Percentiles rank a stretch among this genome's conserved stretches.
phyloP scores from a whole-genome alignment of 2,113 vertebrate species.

The Onychostruthus taczanowskii region DNA sequence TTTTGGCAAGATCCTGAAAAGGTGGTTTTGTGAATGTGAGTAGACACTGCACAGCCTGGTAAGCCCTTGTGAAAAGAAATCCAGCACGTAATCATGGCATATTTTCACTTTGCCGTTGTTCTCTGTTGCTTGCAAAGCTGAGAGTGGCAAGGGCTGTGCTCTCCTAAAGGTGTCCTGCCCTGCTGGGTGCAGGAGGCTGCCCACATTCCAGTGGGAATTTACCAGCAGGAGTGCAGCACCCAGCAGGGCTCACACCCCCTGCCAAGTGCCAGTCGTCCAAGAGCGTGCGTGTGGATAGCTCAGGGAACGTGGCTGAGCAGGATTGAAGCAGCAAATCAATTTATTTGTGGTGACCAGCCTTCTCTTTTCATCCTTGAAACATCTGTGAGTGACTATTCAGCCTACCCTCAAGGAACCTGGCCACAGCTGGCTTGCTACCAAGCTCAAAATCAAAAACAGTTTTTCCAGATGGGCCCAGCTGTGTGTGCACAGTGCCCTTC shows the following conservation, averaged over 20 bases:
- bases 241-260: neutral
- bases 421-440: slow-evolving; percentile 13
- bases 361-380: neutral
- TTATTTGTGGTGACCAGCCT: neutral
- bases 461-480: slow-evolving; percentile 26
- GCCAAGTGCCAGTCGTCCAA: neutral
- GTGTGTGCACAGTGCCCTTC: neutral
- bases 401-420: neutral
- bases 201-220: neutral
- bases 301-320: neutral
- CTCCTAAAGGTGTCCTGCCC: neutral
- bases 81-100: accelerated
- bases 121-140: neutral
- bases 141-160: neutral
- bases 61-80: neutral
- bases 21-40: neutral
- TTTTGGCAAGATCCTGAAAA: neutral
- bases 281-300: accelerated
- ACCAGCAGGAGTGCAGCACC: neutral
- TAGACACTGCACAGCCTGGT: neutral
- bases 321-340: neutral
- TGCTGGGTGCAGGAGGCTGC: neutral
- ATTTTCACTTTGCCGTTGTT: neutral
- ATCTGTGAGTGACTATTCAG: neutral
- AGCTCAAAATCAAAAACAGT: neutral